Base-by-base conservation (phyloP, 2,888 invertebrate species). In the Steinernema hermaphroditum region DNA sequence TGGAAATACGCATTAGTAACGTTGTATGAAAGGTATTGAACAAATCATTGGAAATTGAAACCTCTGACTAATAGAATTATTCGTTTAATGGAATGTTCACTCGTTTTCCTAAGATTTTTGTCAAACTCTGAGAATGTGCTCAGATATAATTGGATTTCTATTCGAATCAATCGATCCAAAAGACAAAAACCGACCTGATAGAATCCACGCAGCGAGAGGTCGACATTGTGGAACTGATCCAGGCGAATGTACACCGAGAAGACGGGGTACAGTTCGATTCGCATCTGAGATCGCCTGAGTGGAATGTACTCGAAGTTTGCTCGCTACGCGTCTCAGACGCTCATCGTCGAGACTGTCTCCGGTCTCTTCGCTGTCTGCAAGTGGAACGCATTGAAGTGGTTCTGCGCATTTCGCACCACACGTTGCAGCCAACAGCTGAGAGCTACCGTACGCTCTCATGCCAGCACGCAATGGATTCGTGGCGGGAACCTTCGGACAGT, bases 181-280 rank as follows among this genome's bases (percentile, higher is more conserved):
- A 8, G 37, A 12, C 37, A 37, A 37, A 27, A 41, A 69, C 62
- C 6, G 62, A 81, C 81, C 77, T 82, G 82, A 77, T 82, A 83
- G 71, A 79, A 83, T 62, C 83, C 83, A n/a, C 81, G 76, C 34
- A 79, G 77, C 12, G 72, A 49, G 50, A 84, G 73, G 62, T 84
- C 83, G 24, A 83, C 75, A 57, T 81, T 82, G 75, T 75, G 76
- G 74, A 83, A 81, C 54, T 80, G 76, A 72, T 78, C 74, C 24
- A 83, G 68, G 46, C 77, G 72, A 16, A 83, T 32, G 69, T 77
- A 75, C 22, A 83, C 76, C 71, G 78, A 73, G 72, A 81, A 80
- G 29, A 78, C 72, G 57, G 81, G 82, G 22, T 78, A 57, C 54
- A 54, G 16, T 24, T 54, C 54, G 27, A 54, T 16, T 27, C 54